Conservation (phyloP, 23 tunicate genomes). For the Pegea sp. region DNA sequence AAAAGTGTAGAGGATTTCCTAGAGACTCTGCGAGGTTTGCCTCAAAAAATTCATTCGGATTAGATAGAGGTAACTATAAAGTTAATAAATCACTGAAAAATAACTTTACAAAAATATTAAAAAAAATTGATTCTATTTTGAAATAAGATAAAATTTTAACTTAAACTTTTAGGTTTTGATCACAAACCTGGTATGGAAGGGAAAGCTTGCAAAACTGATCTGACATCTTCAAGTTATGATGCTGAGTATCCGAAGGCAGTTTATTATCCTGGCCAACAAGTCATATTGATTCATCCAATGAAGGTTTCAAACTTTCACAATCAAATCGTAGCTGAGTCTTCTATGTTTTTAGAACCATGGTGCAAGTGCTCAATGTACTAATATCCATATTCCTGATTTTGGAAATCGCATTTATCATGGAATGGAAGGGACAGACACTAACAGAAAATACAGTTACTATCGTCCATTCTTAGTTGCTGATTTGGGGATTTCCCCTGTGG, state of each 20-base stretch:
- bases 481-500: conserved; percentile 32
- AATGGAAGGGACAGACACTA: conserved; percentile 1
- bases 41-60: conserved; percentile 30
- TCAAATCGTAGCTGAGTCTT: too few relatives aligned
- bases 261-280: conserved; percentile 89
- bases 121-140: too few relatives aligned
- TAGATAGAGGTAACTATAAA: conserved; percentile 48
- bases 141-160: too few relatives aligned
- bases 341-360: conserved; percentile 67
- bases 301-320: too few relatives aligned
- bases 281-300: conserved; percentile 89
- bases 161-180: conserved; percentile 33
- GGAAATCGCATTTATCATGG: conserved; percentile 42
- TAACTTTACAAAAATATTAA: too few relatives aligned
- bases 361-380: conserved; percentile 38
- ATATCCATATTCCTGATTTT: conserved; percentile 34
- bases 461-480: conserved; percentile 16
- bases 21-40: conserved; percentile 29
- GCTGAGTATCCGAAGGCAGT: conserved; percentile 39
- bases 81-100: too few relatives aligned
- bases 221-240: conserved; percentile 5
- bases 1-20: conserved; percentile 53
- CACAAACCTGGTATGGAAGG: conserved; percentile 14
- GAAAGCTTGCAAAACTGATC: conserved; percentile 12
- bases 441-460: conserved; percentile 8